Base-by-base conservation (phyloP, 2,888 invertebrate genomes). In the Zaprionus lineosus region DNA sequence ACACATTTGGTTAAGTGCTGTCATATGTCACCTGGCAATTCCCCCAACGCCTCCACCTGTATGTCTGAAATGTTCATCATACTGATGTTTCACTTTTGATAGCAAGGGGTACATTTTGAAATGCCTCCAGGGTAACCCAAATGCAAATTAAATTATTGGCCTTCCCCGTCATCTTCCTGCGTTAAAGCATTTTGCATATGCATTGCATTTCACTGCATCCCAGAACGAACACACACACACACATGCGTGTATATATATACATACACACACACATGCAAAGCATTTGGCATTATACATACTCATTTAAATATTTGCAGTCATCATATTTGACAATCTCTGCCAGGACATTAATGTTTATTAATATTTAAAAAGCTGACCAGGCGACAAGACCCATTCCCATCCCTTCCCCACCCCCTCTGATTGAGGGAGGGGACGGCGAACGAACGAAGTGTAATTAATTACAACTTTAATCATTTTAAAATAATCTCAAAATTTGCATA, bases 1-100 rank as follows among this genome's bases (percentile, higher is more conserved):
- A 26, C 43, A 41, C 46, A 61, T 36, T 34, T 62, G 75, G 65
- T 64, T 75, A 66, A 75, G 69, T 82, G 79, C 72, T 72, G 60
- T 71, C 64, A 68, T 71, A 44, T 76, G 76, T 76, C 66, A 52
- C 55, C 59, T 47, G 70, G 44, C 55, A 75, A 29, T 50, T 21
- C 40, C 19, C 9, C 14, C 14, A n/a, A n/a, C 9, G 11, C 33
- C 34, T 24, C 5, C 8, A 41, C 31, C 36, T 34, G 53, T 53
- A 66, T 60, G 41, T 57, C 55, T 15, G 39, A 44, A 52, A 58
- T 60, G 55, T 51, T 28, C 61, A 65, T 71, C 61, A 65, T 66
- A 64, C 58, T 58, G 65, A 71, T 71, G 79, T 43, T 63, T 47
- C 37, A 40, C 36, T 56, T 67, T 47, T 60, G 48, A 40, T 61